A percentile compares a stretch with the other conserved stretches of the same genome.
phyloP scores from a whole-genome alignment of 2,113 vertebrate species.

The Pachycephala philippinensis region DNA sequence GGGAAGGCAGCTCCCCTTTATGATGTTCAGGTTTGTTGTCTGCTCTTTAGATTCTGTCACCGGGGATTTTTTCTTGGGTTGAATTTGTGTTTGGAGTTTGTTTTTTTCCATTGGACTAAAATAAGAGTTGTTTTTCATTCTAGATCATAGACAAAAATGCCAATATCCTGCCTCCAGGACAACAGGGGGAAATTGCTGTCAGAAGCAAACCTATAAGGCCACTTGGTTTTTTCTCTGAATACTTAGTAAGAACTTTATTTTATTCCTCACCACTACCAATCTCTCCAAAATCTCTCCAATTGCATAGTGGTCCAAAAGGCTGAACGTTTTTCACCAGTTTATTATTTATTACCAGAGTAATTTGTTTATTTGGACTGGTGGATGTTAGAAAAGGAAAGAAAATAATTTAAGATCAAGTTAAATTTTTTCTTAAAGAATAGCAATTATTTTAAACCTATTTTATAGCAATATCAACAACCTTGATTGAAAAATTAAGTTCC shows the following conservation, averaged over 20 bases:
- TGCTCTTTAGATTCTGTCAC: background rate
- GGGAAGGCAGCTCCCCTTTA: constrained; percentile 74
- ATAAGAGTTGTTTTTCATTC: background rate
- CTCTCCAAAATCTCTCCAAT: background rate
- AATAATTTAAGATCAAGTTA: background rate
- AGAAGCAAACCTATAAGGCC: constrained; percentile 75
- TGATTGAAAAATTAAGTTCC: background rate
- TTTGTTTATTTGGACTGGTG: background rate
- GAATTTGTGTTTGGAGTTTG: background rate
- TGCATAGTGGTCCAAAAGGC: background rate
- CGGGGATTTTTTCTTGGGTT: background rate
- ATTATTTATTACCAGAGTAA: background rate
- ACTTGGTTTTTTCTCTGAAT: constrained; percentile 77
- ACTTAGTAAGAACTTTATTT: constrained; percentile 68
- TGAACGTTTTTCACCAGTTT: background rate
- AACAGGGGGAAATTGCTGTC: constrained; percentile 79
- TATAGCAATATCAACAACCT: background rate
- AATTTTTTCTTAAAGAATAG: background rate
- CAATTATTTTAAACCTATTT: background rate
- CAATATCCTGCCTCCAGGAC: constrained; percentile 66
- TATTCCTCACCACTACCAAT: background rate
- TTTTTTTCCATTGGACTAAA: background rate
- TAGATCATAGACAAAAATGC: constrained; percentile 78
- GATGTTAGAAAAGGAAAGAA: background rate
- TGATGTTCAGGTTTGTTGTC: constrained; percentile 76